These are phyloP conservation scores for Caradrina clavipalpis DNA, from an alignment of 2,888 invertebrate species.

Conservation along the genomic window DNA sequence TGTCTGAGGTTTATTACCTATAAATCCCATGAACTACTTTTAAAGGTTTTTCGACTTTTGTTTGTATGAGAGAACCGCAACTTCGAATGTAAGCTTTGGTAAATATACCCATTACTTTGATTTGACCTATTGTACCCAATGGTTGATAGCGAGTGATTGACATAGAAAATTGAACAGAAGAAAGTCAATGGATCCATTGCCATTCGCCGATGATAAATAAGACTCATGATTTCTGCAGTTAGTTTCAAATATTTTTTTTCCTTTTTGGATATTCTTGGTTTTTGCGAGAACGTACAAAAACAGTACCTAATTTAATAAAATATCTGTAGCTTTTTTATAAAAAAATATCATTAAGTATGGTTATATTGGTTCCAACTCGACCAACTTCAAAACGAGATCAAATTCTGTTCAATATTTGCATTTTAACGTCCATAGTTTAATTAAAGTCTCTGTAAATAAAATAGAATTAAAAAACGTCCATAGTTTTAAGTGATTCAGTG, in stretches of 20 bases:
- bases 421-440: no score
- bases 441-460: no score
- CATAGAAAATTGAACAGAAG: conserved; percentile 20
- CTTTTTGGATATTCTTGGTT: not conserved
- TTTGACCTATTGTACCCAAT: conserved; percentile 24
- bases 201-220: not conserved
- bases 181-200: conserved; percentile 14
- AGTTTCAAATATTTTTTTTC: no score
- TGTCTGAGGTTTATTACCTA: conserved; percentile 8
- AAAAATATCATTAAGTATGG: no score
- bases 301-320: no score
- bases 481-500: conserved; percentile 47
- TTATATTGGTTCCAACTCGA: not conserved
- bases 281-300: not conserved
- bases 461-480: no score
- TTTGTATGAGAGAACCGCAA: conserved; percentile 18
- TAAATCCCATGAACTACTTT: conserved; percentile 27
- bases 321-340: no score
- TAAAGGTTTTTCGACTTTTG: conserved; percentile 9
- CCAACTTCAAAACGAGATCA: not conserved
- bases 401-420: not conserved
- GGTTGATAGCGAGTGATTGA: conserved; percentile 19
- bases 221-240: not conserved
- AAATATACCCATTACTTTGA: conserved; percentile 27
- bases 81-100: conserved; percentile 23